These are phyloP conservation scores for Nannoperca obscura DNA, from an alignment of 2,797 vertebrate species.

Conservation along the genomic window DNA sequence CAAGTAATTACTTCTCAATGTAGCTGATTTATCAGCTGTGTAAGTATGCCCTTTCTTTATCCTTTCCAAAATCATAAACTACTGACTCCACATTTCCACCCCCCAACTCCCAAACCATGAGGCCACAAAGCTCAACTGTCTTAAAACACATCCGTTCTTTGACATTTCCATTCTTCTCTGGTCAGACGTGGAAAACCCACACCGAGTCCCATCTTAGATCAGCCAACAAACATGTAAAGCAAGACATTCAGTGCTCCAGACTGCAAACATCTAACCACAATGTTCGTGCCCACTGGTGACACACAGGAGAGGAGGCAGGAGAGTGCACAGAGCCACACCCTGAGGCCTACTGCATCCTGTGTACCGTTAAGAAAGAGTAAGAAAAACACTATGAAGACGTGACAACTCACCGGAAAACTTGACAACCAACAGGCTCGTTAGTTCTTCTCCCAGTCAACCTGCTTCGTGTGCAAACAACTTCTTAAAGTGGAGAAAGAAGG, in stretches of 20 bases:
- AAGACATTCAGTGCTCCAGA: conserved; percentile 25
- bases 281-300: conserved; percentile 34
- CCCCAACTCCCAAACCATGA: conserved; percentile 30
- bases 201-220: not conserved
- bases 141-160: conserved; percentile 41
- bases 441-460: conserved; percentile 39
- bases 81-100: conserved; percentile 57
- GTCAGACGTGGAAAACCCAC: conserved; percentile 44
- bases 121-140: conserved; percentile 50
- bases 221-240: conserved; percentile 20
- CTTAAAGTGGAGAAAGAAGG: not conserved
- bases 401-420: conserved; percentile 78
- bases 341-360: conserved; percentile 76
- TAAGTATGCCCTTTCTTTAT: conserved; percentile 22
- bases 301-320: conserved; percentile 52
- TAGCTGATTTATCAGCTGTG: conserved; percentile 43
- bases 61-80: conserved; percentile 55
- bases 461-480: conserved; percentile 23
- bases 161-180: conserved; percentile 49
- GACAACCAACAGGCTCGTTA: conserved; percentile 36
- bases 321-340: conserved; percentile 66
- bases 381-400: conserved; percentile 24
- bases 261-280: conserved; percentile 46
- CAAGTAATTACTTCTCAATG: conserved; percentile 60
- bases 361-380: conserved; percentile 21